Percentiles rank a stretch among this genome's conserved stretches.
phyloP scores from a whole-genome alignment of 1,140 invertebrate genomes.

The Atta texana region DNA sequence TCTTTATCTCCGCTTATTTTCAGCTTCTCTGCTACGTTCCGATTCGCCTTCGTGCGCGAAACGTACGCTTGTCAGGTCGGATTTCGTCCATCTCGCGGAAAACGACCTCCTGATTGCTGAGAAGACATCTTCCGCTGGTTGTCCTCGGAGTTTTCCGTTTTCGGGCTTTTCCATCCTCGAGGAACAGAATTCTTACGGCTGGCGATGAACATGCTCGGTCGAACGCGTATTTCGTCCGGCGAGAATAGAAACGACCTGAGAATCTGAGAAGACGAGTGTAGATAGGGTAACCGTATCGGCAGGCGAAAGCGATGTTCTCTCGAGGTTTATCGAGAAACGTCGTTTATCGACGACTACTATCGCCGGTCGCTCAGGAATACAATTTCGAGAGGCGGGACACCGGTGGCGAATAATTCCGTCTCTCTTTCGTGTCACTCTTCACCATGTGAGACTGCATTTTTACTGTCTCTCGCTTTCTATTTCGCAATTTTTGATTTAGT shows the following conservation, averaged over 20 bases:
- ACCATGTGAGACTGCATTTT: slow-evolving; percentile 41
- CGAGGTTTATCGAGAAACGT: slow-evolving; percentile 67
- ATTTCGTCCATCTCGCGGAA: slow-evolving; percentile 75
- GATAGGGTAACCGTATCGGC: slow-evolving; percentile 77
- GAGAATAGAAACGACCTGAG: slow-evolving; percentile 26
- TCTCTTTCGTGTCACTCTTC: slow-evolving; percentile 29
- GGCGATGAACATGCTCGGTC: slow-evolving; percentile 50
- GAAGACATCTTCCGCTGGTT: slow-evolving; percentile 68
- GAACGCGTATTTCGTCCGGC: slow-evolving; percentile 45
- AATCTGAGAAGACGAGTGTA: slow-evolving; percentile 57
- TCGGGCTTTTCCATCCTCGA: slow-evolving; percentile 37
- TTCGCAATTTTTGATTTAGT: slow-evolving; percentile 40
- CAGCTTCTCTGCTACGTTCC: slow-evolving; percentile 37
- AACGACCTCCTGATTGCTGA: slow-evolving; percentile 76
- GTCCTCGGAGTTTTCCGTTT: slow-evolving; percentile 48
- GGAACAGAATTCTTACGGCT: slow-evolving; percentile 53
- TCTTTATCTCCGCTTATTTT: slow-evolving; percentile 63
- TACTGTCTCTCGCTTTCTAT: slow-evolving; percentile 23
- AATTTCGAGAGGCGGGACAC: slow-evolving; percentile 60
- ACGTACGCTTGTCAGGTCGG: slow-evolving; percentile 68
- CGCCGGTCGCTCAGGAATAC: slow-evolving; percentile 59
- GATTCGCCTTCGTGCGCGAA: slow-evolving; percentile 54
- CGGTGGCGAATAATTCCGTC: slow-evolving; percentile 49
- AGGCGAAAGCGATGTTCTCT: slow-evolving; percentile 72
- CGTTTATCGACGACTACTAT: slow-evolving; percentile 45